Evolutionary conservation across 1,140 invertebrate genomes (phyloP).

Genomic region (Heliconius eleuchia): DNA sequence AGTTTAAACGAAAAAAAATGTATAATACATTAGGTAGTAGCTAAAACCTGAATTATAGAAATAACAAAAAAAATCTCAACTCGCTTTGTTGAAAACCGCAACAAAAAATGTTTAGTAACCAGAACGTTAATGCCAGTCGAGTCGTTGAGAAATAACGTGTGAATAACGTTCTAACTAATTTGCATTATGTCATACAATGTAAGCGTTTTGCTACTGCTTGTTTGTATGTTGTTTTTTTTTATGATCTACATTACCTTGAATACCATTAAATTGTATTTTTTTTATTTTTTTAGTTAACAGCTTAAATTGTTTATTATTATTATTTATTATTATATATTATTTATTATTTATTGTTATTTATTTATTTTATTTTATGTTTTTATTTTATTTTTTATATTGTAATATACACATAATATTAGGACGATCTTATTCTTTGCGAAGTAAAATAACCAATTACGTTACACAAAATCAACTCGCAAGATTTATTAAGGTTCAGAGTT

Average conservation of each 20-base stretch:
- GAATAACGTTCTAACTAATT: conserved; percentile 59
- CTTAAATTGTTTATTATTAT: too few species aligned
- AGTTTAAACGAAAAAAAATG: neutral
- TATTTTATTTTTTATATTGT: too few species aligned
- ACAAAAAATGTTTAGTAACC: conserved; percentile 63
- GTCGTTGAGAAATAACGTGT: conserved; percentile 60
- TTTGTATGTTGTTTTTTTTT: conserved; percentile 18
- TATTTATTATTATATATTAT: too few species aligned
- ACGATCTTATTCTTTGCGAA: too few species aligned
- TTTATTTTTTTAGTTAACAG: too few species aligned
- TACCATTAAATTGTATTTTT: neutral
- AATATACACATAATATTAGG: too few species aligned
- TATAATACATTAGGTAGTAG: neutral
- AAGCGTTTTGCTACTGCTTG: conserved; percentile 66
- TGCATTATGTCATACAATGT: conserved; percentile 70
- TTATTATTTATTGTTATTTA: too few species aligned
- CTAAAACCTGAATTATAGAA: conserved; percentile 31
- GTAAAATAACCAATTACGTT: too few species aligned
- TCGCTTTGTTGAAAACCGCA: conserved; percentile 58
- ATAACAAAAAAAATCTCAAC: conserved; percentile 41
- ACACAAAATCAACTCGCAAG: too few species aligned
- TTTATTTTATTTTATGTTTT: too few species aligned
- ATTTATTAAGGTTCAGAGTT: too few species aligned
- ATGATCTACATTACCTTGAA: too few species aligned
- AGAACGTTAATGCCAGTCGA: conserved; percentile 59